phyloP scores from a whole-genome alignment of 2,797 vertebrate species.

The Gephyroberyx darwinii region DNA sequence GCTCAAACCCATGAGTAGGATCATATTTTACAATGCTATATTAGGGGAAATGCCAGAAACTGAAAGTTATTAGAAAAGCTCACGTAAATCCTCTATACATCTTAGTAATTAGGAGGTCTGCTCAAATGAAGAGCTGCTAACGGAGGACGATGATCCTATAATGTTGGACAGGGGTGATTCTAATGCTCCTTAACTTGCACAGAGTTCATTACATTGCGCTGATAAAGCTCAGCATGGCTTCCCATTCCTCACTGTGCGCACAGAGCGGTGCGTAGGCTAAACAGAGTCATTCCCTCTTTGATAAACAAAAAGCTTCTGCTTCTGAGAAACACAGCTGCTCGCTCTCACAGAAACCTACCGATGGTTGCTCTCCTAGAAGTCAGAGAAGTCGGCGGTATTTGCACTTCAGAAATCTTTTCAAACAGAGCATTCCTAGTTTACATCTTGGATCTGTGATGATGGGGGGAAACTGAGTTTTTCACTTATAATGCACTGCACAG shows the following conservation, averaged over 20 bases:
- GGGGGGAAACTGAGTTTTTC: slow-evolving; percentile 34
- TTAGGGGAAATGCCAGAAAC: slow-evolving; percentile 39
- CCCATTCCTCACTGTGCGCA: slow-evolving; percentile 38
- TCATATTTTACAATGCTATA: slow-evolving; percentile 42
- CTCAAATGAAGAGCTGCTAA: slow-evolving; percentile 52
- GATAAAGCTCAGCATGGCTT: slow-evolving; percentile 57
- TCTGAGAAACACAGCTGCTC: slow-evolving; percentile 21
- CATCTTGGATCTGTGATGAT: slow-evolving; percentile 29
- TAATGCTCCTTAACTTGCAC: slow-evolving; percentile 38
- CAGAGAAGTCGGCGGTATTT: slow-evolving; percentile 47
- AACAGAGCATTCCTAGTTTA: slow-evolving; percentile 40
- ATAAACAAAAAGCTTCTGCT: slow-evolving; percentile 40
- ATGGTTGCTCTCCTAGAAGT: slow-evolving; percentile 47
- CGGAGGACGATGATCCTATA: slow-evolving; percentile 47
- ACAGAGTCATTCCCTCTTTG: slow-evolving; percentile 39
- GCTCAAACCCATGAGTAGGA: slow-evolving; percentile 35
- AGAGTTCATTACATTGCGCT: slow-evolving; percentile 58
- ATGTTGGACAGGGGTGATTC: slow-evolving; percentile 45
- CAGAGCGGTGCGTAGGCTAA: slow-evolving; percentile 45
- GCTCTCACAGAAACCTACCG: slow-evolving; percentile 45
- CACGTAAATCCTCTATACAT: slow-evolving; percentile 45
- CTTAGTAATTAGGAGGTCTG: slow-evolving; percentile 58
- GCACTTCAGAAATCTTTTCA: slow-evolving; percentile 43
- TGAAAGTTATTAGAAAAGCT: slow-evolving; percentile 39
- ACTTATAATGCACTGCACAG: slow-evolving; percentile 20